Evolutionary conservation across 2,888 invertebrate genomes (phyloP).

Genomic region (Mythimna albipuncta): DNA sequence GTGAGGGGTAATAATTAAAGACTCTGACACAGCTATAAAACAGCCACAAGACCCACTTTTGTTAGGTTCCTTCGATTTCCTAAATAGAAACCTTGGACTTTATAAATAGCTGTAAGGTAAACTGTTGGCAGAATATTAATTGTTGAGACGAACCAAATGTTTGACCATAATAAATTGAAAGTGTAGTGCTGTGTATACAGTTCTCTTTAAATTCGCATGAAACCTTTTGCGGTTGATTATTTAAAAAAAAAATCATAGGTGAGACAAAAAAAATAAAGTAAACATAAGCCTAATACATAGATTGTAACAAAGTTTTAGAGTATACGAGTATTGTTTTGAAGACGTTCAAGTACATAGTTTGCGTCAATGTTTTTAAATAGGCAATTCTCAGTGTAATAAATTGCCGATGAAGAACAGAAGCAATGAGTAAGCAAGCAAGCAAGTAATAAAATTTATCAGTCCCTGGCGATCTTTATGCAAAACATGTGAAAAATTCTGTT

Average conservation of each 20-base stretch:
- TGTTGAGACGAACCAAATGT: not conserved
- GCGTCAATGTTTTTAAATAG: not conserved
- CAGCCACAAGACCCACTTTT: conserved; percentile 65
- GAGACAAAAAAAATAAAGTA: not conserved
- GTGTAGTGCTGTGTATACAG: not conserved
- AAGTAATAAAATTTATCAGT: not conserved
- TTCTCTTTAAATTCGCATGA: too few relatives aligned
- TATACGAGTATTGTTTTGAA: not conserved
- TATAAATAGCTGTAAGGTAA: not conserved
- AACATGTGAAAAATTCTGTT: not conserved
- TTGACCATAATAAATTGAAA: not conserved
- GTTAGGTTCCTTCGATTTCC: conserved; percentile 59
- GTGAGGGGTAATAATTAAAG: conserved; percentile 78
- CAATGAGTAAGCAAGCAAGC: not conserved
- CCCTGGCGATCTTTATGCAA: not conserved
- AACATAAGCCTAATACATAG: not conserved
- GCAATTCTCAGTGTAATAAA: not conserved
- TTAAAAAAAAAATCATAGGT: not conserved
- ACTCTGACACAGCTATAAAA: conserved; percentile 75
- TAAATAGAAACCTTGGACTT: conserved; percentile 42
- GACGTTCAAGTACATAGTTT: not conserved
- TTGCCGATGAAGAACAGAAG: not conserved
- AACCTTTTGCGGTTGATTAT: too few relatives aligned
- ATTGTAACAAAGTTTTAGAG: not conserved
- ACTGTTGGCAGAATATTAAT: not conserved